Percentiles rank a stretch among this genome's conserved stretches.
phyloP scores from a whole-genome alignment of 2,113 vertebrate species.

The Scomber japonicus region DNA sequence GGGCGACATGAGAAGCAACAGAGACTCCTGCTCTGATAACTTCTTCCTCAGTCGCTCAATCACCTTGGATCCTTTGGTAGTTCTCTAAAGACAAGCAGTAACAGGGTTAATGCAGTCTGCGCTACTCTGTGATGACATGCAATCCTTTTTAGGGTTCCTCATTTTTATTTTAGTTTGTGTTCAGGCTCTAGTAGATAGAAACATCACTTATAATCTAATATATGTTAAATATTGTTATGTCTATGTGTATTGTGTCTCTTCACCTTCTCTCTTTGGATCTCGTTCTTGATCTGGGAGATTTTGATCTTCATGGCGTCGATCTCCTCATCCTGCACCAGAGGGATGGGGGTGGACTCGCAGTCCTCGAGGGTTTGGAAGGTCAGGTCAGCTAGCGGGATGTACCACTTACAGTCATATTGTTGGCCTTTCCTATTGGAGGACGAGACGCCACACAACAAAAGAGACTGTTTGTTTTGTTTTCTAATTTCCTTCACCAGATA shows the following conservation, averaged over 20 bases:
- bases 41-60: slow-evolving; percentile 95
- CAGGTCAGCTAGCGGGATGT: slow-evolving; percentile 93
- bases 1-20: slow-evolving; percentile 94
- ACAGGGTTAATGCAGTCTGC: slow-evolving; percentile 6
- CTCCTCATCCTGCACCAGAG: slow-evolving; percentile 93
- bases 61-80: slow-evolving; percentile 92
- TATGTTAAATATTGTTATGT: neutral
- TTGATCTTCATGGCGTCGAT: slow-evolving; percentile 96
- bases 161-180: slow-evolving; percentile 3
- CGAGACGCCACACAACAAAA: neutral
- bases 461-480: neutral
- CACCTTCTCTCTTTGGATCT: slow-evolving; percentile 96
- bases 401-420: slow-evolving; percentile 98
- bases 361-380: slow-evolving; percentile 95
- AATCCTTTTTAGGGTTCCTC: slow-evolving; percentile 20
- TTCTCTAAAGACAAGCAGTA: slow-evolving; percentile 82
- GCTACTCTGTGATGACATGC: neutral
- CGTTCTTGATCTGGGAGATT: slow-evolving; percentile 95
- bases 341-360: slow-evolving; percentile 89
- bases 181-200: neutral
- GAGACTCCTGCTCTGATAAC: slow-evolving; percentile 92
- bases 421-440: slow-evolving; percentile 89
- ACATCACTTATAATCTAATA: neutral
- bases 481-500: neutral
- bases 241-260: neutral